Percentiles rank a stretch among this genome's conserved stretches.
phyloP scores from a whole-genome alignment of 2,888 invertebrate genomes.

The Ophonus ardosiacus region DNA sequence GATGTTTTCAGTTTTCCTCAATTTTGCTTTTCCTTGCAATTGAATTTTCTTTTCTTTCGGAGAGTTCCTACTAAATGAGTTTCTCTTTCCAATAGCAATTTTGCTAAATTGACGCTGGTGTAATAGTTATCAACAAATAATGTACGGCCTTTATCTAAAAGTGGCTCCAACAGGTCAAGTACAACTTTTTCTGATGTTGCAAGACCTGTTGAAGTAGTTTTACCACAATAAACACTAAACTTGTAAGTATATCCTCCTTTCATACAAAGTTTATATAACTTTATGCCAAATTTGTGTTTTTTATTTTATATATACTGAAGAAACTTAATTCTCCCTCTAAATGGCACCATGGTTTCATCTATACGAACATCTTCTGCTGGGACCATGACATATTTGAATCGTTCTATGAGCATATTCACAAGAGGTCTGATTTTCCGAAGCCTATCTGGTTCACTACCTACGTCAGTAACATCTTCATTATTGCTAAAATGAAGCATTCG shows the following conservation, averaged over 20 bases:
- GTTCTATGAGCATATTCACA: constrained; percentile 62
- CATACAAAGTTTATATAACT: too few species aligned
- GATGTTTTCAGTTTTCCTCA: constrained; percentile 68
- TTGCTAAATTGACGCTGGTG: constrained; percentile 66
- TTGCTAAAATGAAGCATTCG: constrained; percentile 68
- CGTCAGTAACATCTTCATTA: constrained; percentile 65
- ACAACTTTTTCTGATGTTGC: constrained; percentile 46
- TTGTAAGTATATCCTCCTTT: too few species aligned
- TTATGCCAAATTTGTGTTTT: too few species aligned
- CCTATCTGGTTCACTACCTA: constrained; percentile 62
- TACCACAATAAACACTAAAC: too few species aligned
- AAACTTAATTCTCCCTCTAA: too few species aligned
- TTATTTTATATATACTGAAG: too few species aligned
- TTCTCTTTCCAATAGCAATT: constrained; percentile 69
- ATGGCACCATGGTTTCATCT: too few species aligned
- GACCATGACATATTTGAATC: too few species aligned
- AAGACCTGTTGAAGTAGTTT: too few species aligned
- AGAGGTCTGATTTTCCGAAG: constrained; percentile 66
- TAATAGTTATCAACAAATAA: not conserved
- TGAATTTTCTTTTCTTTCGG: constrained; percentile 70
- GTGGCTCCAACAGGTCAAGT: not conserved
- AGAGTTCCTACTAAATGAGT: constrained; percentile 64
- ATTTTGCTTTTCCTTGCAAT: constrained; percentile 69
- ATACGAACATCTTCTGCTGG: too few species aligned
- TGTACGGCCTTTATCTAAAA: constrained; percentile 23